Evolutionary conservation across 2,797 vertebrate genomes (phyloP), one percentile per base, ranked within the genome.

Genomic region (Danio albolineatus): DNA sequence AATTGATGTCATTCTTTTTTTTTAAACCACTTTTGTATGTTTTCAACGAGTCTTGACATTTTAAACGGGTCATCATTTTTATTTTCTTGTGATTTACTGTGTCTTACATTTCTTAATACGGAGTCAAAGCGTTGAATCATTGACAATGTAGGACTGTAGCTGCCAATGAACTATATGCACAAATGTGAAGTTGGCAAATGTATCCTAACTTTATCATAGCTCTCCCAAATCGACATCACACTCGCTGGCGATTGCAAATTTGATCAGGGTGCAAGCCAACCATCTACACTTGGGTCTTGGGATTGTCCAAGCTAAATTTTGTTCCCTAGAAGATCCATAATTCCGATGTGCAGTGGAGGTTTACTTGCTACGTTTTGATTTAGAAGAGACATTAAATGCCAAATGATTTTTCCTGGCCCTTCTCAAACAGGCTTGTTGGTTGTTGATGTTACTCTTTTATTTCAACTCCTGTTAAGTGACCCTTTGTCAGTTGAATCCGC

Each of bases 1-100:
- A 90, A 90, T 90, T 91, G 84, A 84, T 90, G 85, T 83, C 81
- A 85, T 89, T 82, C 64, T 90, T 83, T 89, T 91, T 89, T 85
- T 82, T 85, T 51, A 56, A 49, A 56, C 48, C 76, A 51, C 59
- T 83, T 85, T 85, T 84, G 53, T 83, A 71, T 44, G 48, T 78
- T 80, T 74, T 64, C 69, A 72, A 78, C 56, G 49, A 73, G 69
- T 78, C 62, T 80, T 74, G 41, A 65, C 61, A 56, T 72, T 84
- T 81, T 74, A 44, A 70, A 71, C 57, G 54, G 69, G 67, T 65
- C 57, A 76, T 81, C 14, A 49, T 53, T 79, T 74, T 76, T 39
- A 57, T 46, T 73, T 74, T 53, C 57, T 46, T 48, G 43, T 75
- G 70, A 56, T 71, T 80, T 81, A 66, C 43, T 53, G 19, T 62